Evolutionary conservation across 2,113 vertebrate species (phyloP).

Genomic region (Uropsilus gracilis): DNA sequence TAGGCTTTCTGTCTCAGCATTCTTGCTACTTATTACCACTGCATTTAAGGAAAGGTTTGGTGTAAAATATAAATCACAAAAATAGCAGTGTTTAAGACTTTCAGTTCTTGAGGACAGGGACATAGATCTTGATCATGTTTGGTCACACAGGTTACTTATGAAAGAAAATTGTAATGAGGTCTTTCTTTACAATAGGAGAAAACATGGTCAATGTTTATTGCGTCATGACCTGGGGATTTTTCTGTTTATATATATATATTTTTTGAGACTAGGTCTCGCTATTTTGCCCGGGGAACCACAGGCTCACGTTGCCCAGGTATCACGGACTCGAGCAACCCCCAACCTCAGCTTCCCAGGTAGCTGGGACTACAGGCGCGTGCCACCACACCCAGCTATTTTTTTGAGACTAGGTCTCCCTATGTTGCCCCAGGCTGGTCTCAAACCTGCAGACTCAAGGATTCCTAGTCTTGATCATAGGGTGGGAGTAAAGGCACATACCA

Average conservation of each 20-base stretch:
- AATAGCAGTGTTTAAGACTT: neutral
- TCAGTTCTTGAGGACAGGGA: neutral
- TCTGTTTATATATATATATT: neutral
- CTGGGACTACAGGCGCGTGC: too few species aligned
- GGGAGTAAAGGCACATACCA: too few species aligned
- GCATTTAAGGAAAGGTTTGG: neutral
- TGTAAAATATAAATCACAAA: neutral
- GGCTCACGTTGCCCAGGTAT: too few species aligned
- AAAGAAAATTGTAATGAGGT: neutral
- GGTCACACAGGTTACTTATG: neutral
- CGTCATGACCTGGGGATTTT: neutral
- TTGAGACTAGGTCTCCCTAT: too few species aligned
- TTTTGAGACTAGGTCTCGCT: too few species aligned
- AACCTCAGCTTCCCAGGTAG: too few species aligned
- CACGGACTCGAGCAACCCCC: too few species aligned
- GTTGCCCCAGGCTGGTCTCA: too few species aligned
- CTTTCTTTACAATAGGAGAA: slow-evolving; percentile 33
- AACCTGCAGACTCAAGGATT: too few species aligned
- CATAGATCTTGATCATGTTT: slow-evolving; percentile 5
- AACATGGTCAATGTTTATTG: slow-evolving; percentile 18
- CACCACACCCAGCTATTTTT: too few species aligned
- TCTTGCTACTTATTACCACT: neutral
- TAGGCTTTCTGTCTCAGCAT: neutral
- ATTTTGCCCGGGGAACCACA: too few species aligned
- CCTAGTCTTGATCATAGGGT: too few species aligned